These are phyloP conservation scores for Conistra vaccinii DNA, from an alignment of 2,888 invertebrate genomes.

Conservation along the genomic window DNA sequence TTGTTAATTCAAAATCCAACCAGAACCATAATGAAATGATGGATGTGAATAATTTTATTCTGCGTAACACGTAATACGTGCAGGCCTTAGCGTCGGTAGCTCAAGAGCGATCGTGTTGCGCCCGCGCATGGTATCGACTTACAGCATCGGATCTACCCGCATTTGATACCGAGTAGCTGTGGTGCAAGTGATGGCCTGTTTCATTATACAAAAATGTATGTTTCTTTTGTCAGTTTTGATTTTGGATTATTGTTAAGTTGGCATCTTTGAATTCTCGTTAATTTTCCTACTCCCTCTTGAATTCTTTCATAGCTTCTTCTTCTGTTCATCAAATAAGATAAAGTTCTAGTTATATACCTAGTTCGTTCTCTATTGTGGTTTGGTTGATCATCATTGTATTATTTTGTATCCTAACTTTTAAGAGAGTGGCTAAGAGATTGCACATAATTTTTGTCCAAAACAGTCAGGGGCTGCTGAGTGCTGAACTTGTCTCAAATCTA, in stretches of 20 bases:
- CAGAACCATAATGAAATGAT: neutral
- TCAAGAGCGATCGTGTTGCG: slow-evolving; percentile 65
- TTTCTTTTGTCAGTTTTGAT: neutral
- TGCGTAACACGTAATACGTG: slow-evolving; percentile 1
- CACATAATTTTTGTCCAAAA: neutral
- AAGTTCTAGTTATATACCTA: too few species aligned
- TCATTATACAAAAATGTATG: neutral
- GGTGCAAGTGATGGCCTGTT: slow-evolving; percentile 30
- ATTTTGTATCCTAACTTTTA: neutral
- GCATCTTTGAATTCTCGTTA: neutral
- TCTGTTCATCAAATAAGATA: neutral
- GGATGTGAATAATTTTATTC: neutral
- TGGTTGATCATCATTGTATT: neutral
- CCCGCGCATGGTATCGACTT: slow-evolving; percentile 64
- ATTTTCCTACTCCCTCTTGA: neutral
- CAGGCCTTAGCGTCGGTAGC: slow-evolving; percentile 12
- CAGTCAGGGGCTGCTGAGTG: neutral
- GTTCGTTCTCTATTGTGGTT: neutral
- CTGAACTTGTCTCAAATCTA: neutral
- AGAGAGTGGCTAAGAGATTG: neutral
- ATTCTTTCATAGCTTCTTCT: neutral
- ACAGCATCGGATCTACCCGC: slow-evolving; percentile 65
- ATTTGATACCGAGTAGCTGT: slow-evolving; percentile 58
- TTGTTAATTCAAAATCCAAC: neutral
- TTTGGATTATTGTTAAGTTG: neutral